phyloP scores from a whole-genome alignment of 2,797 vertebrate species.

The Anguilla obscura region DNA sequence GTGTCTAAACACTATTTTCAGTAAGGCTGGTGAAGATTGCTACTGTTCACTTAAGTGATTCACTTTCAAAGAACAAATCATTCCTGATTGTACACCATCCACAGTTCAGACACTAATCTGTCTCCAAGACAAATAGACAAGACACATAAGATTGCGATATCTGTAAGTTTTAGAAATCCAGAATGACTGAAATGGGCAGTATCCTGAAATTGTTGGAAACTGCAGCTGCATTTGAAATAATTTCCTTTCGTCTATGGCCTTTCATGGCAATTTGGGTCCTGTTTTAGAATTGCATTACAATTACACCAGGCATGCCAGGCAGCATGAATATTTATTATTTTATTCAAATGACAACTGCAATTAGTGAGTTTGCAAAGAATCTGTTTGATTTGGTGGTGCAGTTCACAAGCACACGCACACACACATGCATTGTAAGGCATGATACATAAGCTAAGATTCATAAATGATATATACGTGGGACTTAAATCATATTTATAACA shows the following conservation, averaged over 20 bases:
- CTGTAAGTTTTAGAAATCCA: background rate
- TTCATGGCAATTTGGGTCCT: background rate
- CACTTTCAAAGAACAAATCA: background rate
- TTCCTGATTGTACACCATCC: background rate
- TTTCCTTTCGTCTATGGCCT: background rate
- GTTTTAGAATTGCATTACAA: background rate
- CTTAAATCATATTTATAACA: background rate
- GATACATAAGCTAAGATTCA: too few relatives aligned
- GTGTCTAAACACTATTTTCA: background rate
- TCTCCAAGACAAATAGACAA: background rate
- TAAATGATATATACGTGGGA: background rate
- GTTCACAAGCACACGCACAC: background rate
- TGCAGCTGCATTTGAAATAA: background rate
- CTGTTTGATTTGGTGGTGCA: too few relatives aligned
- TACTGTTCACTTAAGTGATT: background rate
- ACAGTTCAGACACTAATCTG: background rate
- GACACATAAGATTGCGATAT: constrained; percentile 1
- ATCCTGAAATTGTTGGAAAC: background rate
- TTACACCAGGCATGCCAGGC: background rate
- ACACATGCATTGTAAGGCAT: background rate
- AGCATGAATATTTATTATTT: background rate
- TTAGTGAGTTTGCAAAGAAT: too few relatives aligned
- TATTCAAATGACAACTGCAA: too few relatives aligned
- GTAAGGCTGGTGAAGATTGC: background rate
- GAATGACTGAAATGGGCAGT: background rate